Evolutionary conservation across 2,888 invertebrate species (phyloP), one percentile per base, ranked within the genome.

Genomic region (Orthosia gothica): DNA sequence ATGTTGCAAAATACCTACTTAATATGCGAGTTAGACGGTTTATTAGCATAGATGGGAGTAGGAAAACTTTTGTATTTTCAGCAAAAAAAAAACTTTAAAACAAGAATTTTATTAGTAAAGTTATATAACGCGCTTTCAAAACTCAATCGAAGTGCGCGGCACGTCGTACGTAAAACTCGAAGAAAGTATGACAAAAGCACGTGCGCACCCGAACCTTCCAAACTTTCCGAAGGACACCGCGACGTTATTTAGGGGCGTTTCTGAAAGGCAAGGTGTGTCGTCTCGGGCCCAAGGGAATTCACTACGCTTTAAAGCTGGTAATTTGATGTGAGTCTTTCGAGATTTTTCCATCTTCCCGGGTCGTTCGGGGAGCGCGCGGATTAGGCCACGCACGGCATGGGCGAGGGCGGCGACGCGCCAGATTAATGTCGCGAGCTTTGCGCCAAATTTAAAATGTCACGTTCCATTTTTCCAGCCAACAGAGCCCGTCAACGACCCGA

Each of bases 191-290:
- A 95, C 95, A 94, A 95, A 95, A 96, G 95, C 95, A 95, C 95
- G 95, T 94, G 94, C 94, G 91, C 92, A 89, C 93, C 91, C 91
- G 92, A 95, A 93, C 94, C 94, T 94, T 91, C 91, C 89, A 91
- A 95, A 95, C 94, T 95, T 96, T 95, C 96, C 95, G 93, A 92
- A 95, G 95, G 96, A 95, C 95, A 92, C 90, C 89, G 91, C 91
- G 91, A 90, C 92, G 92, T 94, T 95, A 95, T 96, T 95, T 94
- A 94, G 95, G 94, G 93, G 92, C 92, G 92, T 90, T 91, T 90
- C 92, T 95, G 94, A 95, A 96, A 95, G 95, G 95, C 92, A 95
- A 96, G 96, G 94, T 95, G 95, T 95, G 94, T 95, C 93, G 94
- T 92, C 91, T 90, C 86, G 82, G 82, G 91, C 94, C 92, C 94